Base-by-base conservation (phyloP, 2,797 vertebrate genomes). In the Chaunax sp. region DNA sequence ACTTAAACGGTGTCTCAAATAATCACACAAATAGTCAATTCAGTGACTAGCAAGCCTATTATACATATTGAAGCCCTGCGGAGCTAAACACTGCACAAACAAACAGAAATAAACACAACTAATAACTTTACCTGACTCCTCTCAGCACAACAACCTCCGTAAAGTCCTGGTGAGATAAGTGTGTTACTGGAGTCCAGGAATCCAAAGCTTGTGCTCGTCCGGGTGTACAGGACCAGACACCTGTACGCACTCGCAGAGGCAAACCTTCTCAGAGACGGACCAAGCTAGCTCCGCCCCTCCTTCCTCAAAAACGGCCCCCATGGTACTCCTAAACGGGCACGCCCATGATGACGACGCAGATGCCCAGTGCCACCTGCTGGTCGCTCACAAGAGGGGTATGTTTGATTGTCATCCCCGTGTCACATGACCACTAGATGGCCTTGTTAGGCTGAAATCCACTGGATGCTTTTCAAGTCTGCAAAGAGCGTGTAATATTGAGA, bases 381-480 rank as follows among this genome's bases (percentile, higher is more conserved):
- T 19, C 1, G 40, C 28, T 14, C 2, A 2, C 15, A 30, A 20
- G 23, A 10, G 16, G 8, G 28, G 8, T 8, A 8, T 30, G 28
- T 30, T 30, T 30, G 28, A 30, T 30, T n/a, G n/a, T n/a, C n/a
- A n/a, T n/a, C n/a, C n/a, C n/a, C n/a, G 35, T n/a, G 68, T 59
- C 59, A 62, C 69, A 54, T 67, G 64, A 62, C 84, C 91, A 63
- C 85, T 77, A 86, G 89, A 69, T 72, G 91, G 88, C 79, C 37
- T 43, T 41, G 65, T 77, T 33, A 38, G 38, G 18, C 62, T 40
- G 46, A 51, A 33, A 4, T 68, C 11, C 46, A 14, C 2, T 6
- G 15, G n/a, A 28, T 54, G 19, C 35, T 23, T 52, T 5, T 55
- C 4, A 35, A 43, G 18, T 7, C 50, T 59, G 58, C 25, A 72